Evolutionary conservation across 2,888 invertebrate species (phyloP), one percentile per base, ranked within the genome.

Genomic region (Muschampia plurimacula): DNA sequence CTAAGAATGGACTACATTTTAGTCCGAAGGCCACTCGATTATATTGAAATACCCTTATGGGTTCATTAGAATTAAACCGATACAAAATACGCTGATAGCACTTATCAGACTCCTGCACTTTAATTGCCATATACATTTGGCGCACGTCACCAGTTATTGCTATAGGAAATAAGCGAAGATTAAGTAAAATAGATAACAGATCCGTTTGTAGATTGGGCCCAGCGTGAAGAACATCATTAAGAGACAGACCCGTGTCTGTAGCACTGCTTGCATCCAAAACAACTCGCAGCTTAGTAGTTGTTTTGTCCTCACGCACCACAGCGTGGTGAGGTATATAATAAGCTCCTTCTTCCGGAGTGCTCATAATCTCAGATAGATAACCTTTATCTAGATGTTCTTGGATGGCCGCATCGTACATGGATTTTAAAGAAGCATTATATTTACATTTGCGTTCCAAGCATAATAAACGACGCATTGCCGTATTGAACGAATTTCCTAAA

Each of bases 271-370:
- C 52, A 44, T 52, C n/a, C 15, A 52, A 15, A n/a, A 52, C 52
- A 15, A 52, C 52, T 52, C 52, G n/a, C 52, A 52, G 9, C 52
- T 52, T 52, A 52, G 52, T 52, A 15, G 52, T 52, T 7, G 15
- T 15, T 52, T 52, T 52, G n/a, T 52, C 52, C 52, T 52, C 52
- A 52, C 52, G 52, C 52, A 52, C 52, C n/a, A 52, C 52, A 15
- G 52, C 52, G 52, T 52, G 52, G 52, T 52, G 15, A 52, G 52
- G 52, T n/a, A 52, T 52, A 52, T 52, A 52, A 15, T 52, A 52
- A 3, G 52, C 52, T 3, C 5, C 9, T 15, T 52, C 52, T 22
- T 3, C n/a, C 15, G 7, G n/a, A 8, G n/a, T 52, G 5, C 15
- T 5, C 15, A 7, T 52, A 52, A 52, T n/a, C 15, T 52, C 7